These are phyloP conservation scores for Cyclina sinensis DNA, from an alignment of 1,140 invertebrate species.

Conservation along the genomic window DNA sequence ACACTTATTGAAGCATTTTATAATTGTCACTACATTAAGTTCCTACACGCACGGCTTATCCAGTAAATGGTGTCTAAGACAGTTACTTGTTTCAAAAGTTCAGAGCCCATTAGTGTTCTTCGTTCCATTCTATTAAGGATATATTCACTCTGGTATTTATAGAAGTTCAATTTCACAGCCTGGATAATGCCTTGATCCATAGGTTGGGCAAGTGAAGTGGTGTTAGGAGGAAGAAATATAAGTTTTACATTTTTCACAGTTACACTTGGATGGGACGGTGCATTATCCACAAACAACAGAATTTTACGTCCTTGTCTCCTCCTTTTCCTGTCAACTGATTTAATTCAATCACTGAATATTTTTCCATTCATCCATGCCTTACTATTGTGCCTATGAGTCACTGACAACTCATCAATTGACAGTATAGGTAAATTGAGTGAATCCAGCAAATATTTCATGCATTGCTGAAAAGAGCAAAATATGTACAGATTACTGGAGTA, in stretches of 20 bases:
- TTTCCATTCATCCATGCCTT: constrained; percentile 80
- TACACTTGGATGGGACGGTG: constrained; percentile 65
- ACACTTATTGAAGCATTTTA: neutral
- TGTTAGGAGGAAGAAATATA: constrained; percentile 84
- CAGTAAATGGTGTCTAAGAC: constrained; percentile 12
- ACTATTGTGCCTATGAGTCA: constrained; percentile 86
- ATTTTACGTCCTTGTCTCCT: constrained; percentile 61
- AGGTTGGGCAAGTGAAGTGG: constrained; percentile 48
- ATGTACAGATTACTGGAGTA: neutral
- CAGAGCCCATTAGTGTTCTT: neutral
- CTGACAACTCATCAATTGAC: neutral
- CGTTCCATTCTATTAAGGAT: neutral
- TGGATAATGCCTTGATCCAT: constrained; percentile 64
- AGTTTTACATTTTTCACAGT: constrained; percentile 82
- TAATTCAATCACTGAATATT: constrained; percentile 79
- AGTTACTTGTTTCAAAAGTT: no score
- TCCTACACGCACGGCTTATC: constrained; percentile 1
- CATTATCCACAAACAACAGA: constrained; percentile 73
- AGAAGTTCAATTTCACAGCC: constrained; percentile 45
- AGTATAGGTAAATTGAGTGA: no score
- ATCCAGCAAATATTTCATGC: neutral
- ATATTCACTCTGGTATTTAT: neutral
- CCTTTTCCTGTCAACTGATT: constrained; percentile 70
- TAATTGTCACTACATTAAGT: neutral
- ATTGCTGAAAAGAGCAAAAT: neutral